Conservation (phyloP, 2,888 invertebrate species). For the Eremobia ochroleuca region DNA sequence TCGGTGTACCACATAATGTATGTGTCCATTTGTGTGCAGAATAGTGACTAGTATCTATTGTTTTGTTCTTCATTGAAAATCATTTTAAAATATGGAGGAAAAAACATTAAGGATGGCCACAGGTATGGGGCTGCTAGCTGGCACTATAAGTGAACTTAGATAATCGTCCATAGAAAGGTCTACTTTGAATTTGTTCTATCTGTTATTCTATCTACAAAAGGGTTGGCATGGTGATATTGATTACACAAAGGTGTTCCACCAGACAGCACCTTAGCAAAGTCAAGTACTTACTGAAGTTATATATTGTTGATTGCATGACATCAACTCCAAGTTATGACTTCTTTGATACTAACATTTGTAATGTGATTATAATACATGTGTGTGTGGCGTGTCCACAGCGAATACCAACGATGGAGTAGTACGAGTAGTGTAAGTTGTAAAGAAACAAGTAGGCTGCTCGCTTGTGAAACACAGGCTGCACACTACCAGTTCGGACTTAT, state of each 20-base stretch:
- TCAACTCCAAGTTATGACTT: slow-evolving; percentile 67
- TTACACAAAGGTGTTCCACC: slow-evolving; percentile 57
- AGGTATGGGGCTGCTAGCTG: neutral
- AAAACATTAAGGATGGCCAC: neutral
- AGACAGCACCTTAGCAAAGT: slow-evolving; percentile 29
- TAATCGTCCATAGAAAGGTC: neutral
- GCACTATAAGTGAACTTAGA: neutral
- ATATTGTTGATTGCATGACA: slow-evolving; percentile 68
- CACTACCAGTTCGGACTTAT: slow-evolving; percentile 65
- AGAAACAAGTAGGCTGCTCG: slow-evolving; percentile 51
- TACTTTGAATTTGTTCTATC: slow-evolving; percentile 1
- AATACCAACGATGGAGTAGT: slow-evolving; percentile 69
- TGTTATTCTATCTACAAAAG: slow-evolving; percentile 27
- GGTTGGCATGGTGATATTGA: slow-evolving; percentile 84
- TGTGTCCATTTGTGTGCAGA: slow-evolving; percentile 39
- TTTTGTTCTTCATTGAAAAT: slow-evolving; percentile 31
- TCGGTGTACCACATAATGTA: slow-evolving; percentile 21
- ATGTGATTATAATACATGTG: slow-evolving; percentile 41
- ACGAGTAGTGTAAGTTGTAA: no score
- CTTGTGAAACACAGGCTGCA: slow-evolving; percentile 63
- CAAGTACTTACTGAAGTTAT: slow-evolving; percentile 16
- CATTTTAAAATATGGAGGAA: neutral
- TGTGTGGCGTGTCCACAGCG: slow-evolving; percentile 63
- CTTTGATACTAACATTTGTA: slow-evolving; percentile 44
- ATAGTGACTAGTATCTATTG: slow-evolving; percentile 19